These are phyloP conservation scores for Brachionus rubens DNA, from an alignment of 1,140 invertebrate species.

Conservation along the genomic window DNA sequence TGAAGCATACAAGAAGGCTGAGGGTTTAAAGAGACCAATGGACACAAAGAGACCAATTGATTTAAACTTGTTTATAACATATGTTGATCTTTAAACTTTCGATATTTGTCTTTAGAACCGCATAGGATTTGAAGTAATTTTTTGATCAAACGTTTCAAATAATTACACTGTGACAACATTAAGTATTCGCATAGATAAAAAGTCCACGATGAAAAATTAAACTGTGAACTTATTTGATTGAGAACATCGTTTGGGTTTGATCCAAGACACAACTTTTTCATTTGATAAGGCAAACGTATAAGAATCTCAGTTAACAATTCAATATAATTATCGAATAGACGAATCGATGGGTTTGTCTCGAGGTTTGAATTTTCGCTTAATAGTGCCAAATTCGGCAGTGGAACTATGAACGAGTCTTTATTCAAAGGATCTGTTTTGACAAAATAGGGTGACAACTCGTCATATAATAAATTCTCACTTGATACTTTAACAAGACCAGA, in stretches of 20 bases:
- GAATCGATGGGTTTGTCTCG: background rate
- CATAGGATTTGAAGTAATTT: conserved; percentile 82
- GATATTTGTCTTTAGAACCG: conserved; percentile 90
- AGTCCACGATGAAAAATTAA: conserved; percentile 66
- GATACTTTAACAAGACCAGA: background rate
- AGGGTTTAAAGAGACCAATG: conserved; percentile 50
- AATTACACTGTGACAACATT: conserved; percentile 72
- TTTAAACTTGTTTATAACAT: conserved; percentile 64
- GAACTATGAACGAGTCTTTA: conserved; percentile 39
- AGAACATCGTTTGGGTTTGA: background rate
- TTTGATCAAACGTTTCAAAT: conserved; percentile 63
- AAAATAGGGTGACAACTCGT: conserved; percentile 26
- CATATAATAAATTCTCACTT: background rate
- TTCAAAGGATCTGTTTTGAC: conserved; percentile 30
- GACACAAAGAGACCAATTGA: conserved; percentile 58
- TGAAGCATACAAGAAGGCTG: conserved; percentile 49
- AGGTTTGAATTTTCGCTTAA: conserved; percentile 6
- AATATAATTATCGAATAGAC: conserved; percentile 29
- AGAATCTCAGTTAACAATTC: conserved; percentile 85
- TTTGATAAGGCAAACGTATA: conserved; percentile 79
- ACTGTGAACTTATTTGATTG: background rate
- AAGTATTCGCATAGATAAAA: conserved; percentile 88
- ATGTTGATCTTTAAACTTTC: conserved; percentile 85
- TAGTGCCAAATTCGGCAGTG: conserved; percentile 17
- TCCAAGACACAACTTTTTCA: conserved; percentile 64